These are phyloP conservation scores for Cotesia chilonis DNA, from an alignment of 1,140 invertebrate genomes.

Conservation along the genomic window DNA sequence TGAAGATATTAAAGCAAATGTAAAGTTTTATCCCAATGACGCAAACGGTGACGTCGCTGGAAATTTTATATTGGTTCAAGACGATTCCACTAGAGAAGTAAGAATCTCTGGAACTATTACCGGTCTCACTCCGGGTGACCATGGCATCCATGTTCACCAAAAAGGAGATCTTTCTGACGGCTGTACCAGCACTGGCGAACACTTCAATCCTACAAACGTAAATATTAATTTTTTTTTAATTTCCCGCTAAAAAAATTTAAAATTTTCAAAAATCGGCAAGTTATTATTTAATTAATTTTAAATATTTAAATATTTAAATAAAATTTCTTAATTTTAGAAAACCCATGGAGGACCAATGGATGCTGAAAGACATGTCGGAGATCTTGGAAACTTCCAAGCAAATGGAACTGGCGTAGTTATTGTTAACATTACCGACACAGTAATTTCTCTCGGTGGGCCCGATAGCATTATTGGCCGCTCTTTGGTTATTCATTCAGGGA, in stretches of 20 bases:
- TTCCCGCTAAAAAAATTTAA: too few species aligned
- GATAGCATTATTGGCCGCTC: slow-evolving; percentile 80
- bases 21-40: slow-evolving; percentile 39
- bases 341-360: slow-evolving; percentile 77
- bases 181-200: slow-evolving; percentile 75
- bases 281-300: too few species aligned
- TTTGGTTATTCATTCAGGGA: slow-evolving; percentile 77
- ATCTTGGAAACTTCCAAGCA: slow-evolving; percentile 85
- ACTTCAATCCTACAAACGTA: slow-evolving; percentile 82
- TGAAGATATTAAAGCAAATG: slow-evolving; percentile 40
- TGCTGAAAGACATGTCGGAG: slow-evolving; percentile 83
- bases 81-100: slow-evolving; percentile 68
- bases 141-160: slow-evolving; percentile 93
- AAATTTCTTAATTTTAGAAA: slow-evolving; percentile 2
- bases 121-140: slow-evolving; percentile 75
- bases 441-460: slow-evolving; percentile 71
- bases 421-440: slow-evolving; percentile 72
- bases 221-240: slow-evolving; percentile 42
- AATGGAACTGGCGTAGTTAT: slow-evolving; percentile 68
- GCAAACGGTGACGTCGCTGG: slow-evolving; percentile 65
- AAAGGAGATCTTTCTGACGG: slow-evolving; percentile 82
- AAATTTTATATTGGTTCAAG: slow-evolving; percentile 70
- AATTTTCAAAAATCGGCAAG: too few species aligned
- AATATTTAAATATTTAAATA: too few species aligned
- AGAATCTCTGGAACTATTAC: slow-evolving; percentile 74